A percentile compares a stretch with the other conserved stretches of the same genome.
These are phyloP conservation scores for Ecliptopera silaceata DNA, from an alignment of 2,888 invertebrate species.

Conservation along the genomic window DNA sequence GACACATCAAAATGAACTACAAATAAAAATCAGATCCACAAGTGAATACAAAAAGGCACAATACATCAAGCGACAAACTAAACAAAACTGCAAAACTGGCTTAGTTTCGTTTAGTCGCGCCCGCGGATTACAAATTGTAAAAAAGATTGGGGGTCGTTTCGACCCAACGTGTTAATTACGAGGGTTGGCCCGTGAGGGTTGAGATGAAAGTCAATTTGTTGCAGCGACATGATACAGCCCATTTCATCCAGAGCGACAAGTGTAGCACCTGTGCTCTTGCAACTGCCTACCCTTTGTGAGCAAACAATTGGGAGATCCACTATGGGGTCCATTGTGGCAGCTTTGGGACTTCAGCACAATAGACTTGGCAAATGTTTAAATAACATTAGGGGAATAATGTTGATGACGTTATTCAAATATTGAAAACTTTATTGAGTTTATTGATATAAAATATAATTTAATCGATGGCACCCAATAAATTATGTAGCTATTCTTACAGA, in stretches of 20 bases:
- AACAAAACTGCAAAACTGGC: constrained; percentile 58
- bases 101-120: constrained; percentile 75
- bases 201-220: constrained; percentile 86
- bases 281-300: constrained; percentile 60
- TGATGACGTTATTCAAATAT: constrained; percentile 29
- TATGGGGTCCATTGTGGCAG: constrained; percentile 45
- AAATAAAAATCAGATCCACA: constrained; percentile 40
- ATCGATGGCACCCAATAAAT: not conserved
- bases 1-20: constrained; percentile 21
- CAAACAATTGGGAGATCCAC: constrained; percentile 45
- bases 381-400: constrained; percentile 22
- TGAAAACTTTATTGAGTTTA: constrained; percentile 5
- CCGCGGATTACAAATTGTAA: constrained; percentile 81
- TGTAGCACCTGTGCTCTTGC: constrained; percentile 76
- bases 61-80: constrained; percentile 54
- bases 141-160: constrained; percentile 74
- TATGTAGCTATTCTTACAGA: not conserved
- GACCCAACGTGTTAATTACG: constrained; percentile 82
- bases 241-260: constrained; percentile 82
- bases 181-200: constrained; percentile 76
- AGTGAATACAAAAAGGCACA: constrained; percentile 49
- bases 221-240: constrained; percentile 86
- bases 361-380: constrained; percentile 29
- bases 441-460: not conserved
- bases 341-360: constrained; percentile 41